A percentile compares a stretch with the other conserved stretches of the same genome.
These are phyloP conservation scores for Aselliscus stoliczkanus DNA, from an alignment of 2,797 vertebrate species.

Conservation along the genomic window DNA sequence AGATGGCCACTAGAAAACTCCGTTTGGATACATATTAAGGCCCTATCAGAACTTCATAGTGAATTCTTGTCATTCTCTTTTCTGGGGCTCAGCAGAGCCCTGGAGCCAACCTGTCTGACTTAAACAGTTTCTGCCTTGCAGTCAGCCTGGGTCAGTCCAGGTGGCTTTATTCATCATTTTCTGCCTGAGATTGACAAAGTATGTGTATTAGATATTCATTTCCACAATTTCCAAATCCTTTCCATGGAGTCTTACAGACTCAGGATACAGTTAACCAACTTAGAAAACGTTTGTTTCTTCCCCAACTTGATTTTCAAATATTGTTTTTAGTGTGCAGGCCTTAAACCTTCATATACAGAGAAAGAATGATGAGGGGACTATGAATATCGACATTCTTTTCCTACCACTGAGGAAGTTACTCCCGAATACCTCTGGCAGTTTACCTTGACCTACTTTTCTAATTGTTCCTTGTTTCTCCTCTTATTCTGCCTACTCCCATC, in stretches of 20 bases:
- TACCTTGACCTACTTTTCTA: neutral
- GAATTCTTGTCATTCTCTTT: neutral
- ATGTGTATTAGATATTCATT: neutral
- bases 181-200: neutral
- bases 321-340: neutral
- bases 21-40: neutral
- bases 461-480: too few species aligned
- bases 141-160: neutral
- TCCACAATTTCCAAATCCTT: neutral
- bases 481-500: neutral
- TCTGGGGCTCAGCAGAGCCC: neutral
- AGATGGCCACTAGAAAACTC: neutral
- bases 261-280: neutral
- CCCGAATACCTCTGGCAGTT: neutral
- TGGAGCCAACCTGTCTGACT: neutral
- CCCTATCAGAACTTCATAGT: neutral
- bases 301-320: neutral
- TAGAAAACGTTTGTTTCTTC: neutral
- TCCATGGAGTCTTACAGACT: neutral
- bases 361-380: neutral
- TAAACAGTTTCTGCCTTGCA: fast-evolving
- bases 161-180: neutral
- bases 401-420: neutral
- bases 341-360: neutral
- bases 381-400: neutral